Percentiles rank a stretch among this genome's conserved stretches.
Evolutionary conservation across 2,113 vertebrate species (phyloP).

Genomic region (Brachyhypopomus occidentalis): DNA sequence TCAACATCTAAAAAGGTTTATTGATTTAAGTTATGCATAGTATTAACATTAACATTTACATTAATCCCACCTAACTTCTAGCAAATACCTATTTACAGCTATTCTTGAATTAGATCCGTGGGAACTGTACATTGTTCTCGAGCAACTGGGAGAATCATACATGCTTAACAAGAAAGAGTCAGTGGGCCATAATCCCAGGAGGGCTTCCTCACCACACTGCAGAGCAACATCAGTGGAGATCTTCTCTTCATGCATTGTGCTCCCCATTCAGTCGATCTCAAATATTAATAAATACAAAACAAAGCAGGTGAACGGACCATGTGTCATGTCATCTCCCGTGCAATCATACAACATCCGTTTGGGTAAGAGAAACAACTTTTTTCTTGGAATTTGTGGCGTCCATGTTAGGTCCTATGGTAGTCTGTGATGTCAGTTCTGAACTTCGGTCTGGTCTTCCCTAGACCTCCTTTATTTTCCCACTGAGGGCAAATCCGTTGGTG

Average conservation of each 20-base stretch:
- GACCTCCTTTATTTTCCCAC: constrained; percentile 90
- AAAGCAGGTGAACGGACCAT: constrained; percentile 45
- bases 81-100: constrained; percentile 63
- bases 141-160: constrained; percentile 57
- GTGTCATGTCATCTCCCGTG: constrained; percentile 61
- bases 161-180: constrained; percentile 35
- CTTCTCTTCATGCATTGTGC: constrained; percentile 63
- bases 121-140: constrained; percentile 55
- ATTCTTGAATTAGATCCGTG: constrained; percentile 57
- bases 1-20: constrained; percentile 32
- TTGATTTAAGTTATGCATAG: constrained; percentile 65
- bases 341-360: constrained; percentile 49
- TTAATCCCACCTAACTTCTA: constrained; percentile 50
- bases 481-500: constrained; percentile 78
- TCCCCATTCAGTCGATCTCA: constrained; percentile 50
- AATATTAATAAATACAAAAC: constrained; percentile 50
- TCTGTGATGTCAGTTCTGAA: not conserved
- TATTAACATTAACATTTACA: constrained; percentile 51
- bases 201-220: constrained; percentile 20
- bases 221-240: constrained; percentile 63
- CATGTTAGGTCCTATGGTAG: constrained; percentile 13
- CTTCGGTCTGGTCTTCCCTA: constrained; percentile 59
- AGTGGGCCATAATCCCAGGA: constrained; percentile 15
- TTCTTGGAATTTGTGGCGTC: constrained; percentile 8
- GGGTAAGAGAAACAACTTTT: constrained; percentile 44